Conservation (phyloP, 1,140 invertebrate genomes). For the Neodiprion lecontei region DNA sequence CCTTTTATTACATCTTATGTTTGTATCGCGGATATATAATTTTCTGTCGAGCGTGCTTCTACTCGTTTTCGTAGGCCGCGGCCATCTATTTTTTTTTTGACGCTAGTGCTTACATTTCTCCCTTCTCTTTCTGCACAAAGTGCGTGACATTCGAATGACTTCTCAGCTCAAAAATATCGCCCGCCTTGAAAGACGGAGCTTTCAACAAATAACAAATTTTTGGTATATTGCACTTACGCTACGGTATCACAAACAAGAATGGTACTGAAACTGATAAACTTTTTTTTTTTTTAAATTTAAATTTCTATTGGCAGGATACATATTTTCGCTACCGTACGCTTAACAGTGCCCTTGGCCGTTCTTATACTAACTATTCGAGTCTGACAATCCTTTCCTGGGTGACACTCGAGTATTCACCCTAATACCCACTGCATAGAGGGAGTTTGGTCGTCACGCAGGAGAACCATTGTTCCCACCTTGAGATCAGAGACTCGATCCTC, state of each 20-base stretch:
- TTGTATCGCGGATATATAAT: no score
- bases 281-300: background rate
- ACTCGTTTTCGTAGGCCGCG: no score
- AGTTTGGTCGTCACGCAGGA: constrained; percentile 30
- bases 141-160: no score
- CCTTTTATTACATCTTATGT: no score
- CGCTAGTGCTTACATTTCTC: no score
- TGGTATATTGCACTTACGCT: background rate
- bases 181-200: constrained; percentile 17
- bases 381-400: constrained; percentile 26
- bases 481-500: constrained; percentile 23
- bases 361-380: constrained; percentile 33
- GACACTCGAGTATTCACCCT: constrained; percentile 27
- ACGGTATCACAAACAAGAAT: background rate
- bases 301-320: constrained; percentile 25
- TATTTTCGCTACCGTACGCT: constrained; percentile 36
- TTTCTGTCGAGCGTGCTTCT: no score
- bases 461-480: constrained; percentile 40
- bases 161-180: background rate
- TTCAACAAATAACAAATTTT: constrained; percentile 8
- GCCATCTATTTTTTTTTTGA: no score
- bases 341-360: constrained; percentile 32
- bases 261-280: no score
- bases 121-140: no score
- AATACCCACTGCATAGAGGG: constrained; percentile 32